Conservation (phyloP, 2,797 vertebrate genomes). For the Halcyon chelicuti region DNA sequence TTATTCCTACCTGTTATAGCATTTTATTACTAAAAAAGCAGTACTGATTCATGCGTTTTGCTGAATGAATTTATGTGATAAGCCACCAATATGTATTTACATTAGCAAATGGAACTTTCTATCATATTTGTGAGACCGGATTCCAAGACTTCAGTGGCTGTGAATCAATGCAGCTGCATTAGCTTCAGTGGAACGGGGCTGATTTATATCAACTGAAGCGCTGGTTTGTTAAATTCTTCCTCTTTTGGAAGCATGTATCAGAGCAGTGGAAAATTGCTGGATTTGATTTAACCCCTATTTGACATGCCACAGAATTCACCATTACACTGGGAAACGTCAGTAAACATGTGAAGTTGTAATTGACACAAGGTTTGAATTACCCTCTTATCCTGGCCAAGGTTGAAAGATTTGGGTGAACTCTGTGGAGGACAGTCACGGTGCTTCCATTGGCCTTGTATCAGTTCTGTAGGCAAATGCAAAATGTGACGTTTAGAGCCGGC, state of each 20-base stretch:
- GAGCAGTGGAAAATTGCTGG: constrained; percentile 10
- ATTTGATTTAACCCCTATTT: constrained; percentile 25
- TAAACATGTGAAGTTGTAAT: background rate
- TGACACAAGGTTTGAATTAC: background rate
- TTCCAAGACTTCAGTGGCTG: background rate
- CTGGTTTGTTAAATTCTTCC: constrained; percentile 33
- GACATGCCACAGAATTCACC: background rate
- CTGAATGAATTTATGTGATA: constrained; percentile 76
- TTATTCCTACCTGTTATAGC: constrained; percentile 55
- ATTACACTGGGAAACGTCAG: background rate
- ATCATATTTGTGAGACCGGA: constrained; percentile 2
- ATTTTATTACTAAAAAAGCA: constrained; percentile 71
- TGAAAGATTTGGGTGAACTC: background rate
- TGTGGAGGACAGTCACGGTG: background rate
- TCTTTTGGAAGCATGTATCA: background rate
- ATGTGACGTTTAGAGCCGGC: background rate
- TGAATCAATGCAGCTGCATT: constrained; percentile 48
- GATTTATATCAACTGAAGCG: constrained; percentile 42
- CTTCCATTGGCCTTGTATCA: background rate
- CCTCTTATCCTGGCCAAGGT: background rate
- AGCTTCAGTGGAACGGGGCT: background rate
- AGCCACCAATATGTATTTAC: constrained; percentile 70
- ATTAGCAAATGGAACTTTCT: constrained; percentile 58
- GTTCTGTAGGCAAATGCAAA: background rate
- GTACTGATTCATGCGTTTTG: constrained; percentile 74